Evolutionary conservation across 2,113 vertebrate genomes (phyloP), one percentile per base, ranked within the genome.

Genomic region (Cephalopholis sonnerati): DNA sequence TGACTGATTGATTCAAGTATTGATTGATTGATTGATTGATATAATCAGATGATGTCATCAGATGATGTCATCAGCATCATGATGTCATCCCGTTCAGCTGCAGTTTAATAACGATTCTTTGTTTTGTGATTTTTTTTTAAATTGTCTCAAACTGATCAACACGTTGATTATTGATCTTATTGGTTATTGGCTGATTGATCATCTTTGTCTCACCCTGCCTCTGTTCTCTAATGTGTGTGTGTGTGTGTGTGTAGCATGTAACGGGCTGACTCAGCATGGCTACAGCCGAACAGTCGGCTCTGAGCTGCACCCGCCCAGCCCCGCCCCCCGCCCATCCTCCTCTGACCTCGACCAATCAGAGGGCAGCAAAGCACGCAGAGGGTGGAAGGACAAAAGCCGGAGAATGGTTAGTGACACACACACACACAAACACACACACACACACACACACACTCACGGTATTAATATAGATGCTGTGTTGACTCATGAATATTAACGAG

Each of bases 251-350:
- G 10, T 88, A 98, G 98, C 96, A 55, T 97, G 96, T 87, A 96
- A 97, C 78, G 95, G 95, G 77, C 93, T 98, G 85, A 95, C 95
- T 91, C 95, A 93, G 79, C 97, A 98, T 96, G 97, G 96, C 86
- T 95, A 90, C 79, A 62, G 71, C 16, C 55, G 27, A 70, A 59
- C 81, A 81, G 91, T 95, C 50, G 96, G 95, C 86, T 96, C 96
- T 0, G 96, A 96, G 83, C 96, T 96, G 92, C 96, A 95, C 90
- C 96, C 95, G 75, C 96, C 95, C 88, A 95, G 94, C 48, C 2
- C 50, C 6, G 5, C 66, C 48, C 48, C 66, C 12, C 29, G 2
- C 4, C 29, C 51, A 0, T 65, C 77, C 61, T 96, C 89, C 87
- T 95, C 44, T 87, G 93, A 0, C 86, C 86, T 54, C 20, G 78